phyloP scores from a whole-genome alignment of 2,888 invertebrate species.

The Sepiola atlantica region DNA sequence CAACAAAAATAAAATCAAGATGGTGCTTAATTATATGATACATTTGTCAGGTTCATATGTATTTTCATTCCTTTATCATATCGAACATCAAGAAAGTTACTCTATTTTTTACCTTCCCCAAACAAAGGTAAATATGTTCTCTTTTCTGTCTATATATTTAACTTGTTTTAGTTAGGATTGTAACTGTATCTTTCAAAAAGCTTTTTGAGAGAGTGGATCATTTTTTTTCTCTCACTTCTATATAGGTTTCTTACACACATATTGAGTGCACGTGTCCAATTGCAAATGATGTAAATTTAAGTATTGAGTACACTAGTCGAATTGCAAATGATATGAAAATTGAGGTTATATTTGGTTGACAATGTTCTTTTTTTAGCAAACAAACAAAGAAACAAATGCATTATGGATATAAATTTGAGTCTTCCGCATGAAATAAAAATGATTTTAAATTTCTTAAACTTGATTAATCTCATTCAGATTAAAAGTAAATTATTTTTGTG shows the following conservation, averaged over 20 bases:
- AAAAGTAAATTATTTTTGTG: no score
- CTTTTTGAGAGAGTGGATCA: background rate
- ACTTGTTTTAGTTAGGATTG: background rate
- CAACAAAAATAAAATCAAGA: background rate
- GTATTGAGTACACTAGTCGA: no score
- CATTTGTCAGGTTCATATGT: background rate
- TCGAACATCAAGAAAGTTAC: background rate
- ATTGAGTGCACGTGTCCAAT: no score
- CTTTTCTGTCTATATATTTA: background rate
- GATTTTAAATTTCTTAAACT: background rate
- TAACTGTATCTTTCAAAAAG: background rate
- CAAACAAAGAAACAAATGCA: background rate
- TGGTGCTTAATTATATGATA: no score
- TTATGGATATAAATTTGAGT: background rate
- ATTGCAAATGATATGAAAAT: no score
- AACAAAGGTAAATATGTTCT: background rate
- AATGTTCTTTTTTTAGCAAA: background rate
- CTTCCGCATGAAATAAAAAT: background rate
- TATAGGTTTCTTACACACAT: background rate
- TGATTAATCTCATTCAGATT: background rate
- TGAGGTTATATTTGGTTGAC: background rate
- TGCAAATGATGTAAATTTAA: no score
- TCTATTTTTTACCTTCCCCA: background rate
- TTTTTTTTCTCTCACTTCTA: background rate
- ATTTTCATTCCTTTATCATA: background rate